phyloP scores from a whole-genome alignment of 2,888 invertebrate species.

The Psylliodes chrysocephalus region DNA sequence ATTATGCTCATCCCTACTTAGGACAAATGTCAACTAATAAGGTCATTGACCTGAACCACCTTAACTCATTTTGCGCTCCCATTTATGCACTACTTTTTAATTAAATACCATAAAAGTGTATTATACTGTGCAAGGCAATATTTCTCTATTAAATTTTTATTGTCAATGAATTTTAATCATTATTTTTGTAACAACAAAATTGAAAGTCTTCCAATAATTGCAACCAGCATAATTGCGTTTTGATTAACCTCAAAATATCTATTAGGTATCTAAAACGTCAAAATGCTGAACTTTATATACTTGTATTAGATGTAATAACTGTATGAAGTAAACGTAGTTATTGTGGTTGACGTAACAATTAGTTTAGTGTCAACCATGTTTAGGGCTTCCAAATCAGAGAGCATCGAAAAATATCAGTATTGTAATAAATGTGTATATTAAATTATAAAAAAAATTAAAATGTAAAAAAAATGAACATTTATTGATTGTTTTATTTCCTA shows the following conservation, averaged over 20 bases:
- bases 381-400: conserved; percentile 32
- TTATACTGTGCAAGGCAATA: too few species aligned
- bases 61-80: too few species aligned
- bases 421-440: conserved; percentile 44
- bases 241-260: background rate
- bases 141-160: background rate
- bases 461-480: conserved; percentile 23
- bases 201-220: conserved; percentile 43
- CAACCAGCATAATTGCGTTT: conserved; percentile 9
- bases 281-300: conserved; percentile 5
- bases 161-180: background rate
- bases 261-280: conserved; percentile 3
- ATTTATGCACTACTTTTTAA: too few species aligned
- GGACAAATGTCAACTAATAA: too few species aligned
- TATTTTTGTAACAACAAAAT: conserved; percentile 41
- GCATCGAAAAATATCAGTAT: conserved; percentile 38
- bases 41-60: too few species aligned
- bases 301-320: conserved; percentile 26
- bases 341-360: background rate
- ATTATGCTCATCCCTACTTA: too few species aligned
- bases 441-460: conserved; percentile 34
- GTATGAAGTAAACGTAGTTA: conserved; percentile 27
- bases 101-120: too few species aligned
- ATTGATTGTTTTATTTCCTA: conserved; percentile 18
- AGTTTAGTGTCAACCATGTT: background rate